phyloP scores from a whole-genome alignment of 37 sponge, comb jelly and placozoan species.

The Geodia barretti region DNA sequence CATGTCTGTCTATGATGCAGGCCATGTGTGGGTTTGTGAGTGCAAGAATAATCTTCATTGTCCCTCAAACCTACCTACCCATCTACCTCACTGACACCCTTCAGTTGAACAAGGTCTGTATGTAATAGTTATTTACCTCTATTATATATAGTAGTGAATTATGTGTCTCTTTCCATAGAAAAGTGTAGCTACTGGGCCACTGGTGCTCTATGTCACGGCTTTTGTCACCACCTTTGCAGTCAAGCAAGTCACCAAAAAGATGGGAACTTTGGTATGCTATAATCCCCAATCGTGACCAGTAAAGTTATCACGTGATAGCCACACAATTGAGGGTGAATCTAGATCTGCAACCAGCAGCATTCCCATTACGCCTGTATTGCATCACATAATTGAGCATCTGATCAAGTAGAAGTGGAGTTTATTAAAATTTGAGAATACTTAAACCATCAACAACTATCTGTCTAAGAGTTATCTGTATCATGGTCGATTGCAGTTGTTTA shows the following conservation, averaged over 20 bases:
- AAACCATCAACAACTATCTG: not conserved
- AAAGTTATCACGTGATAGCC: no score
- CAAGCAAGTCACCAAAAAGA: constrained; percentile 46
- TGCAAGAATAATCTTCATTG: constrained; percentile 72
- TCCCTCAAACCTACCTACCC: constrained; percentile 85
- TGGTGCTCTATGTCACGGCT: constrained; percentile 66
- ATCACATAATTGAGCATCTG: no score
- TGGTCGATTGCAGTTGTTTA: no score
- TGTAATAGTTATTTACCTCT: not conserved
- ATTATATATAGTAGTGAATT: not conserved
- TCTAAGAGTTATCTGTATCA: not conserved
- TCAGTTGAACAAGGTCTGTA: constrained; percentile 63
- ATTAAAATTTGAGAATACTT: no score
- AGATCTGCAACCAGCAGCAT: no score
- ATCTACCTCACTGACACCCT: constrained; percentile 77
- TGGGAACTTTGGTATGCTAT: constrained; percentile 71
- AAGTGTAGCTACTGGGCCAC: constrained; percentile 69
- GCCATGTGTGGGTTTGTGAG: constrained; percentile 74
- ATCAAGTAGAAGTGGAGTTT: no score
- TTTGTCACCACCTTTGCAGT: constrained; percentile 47
- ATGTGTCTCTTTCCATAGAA: constrained; percentile 20
- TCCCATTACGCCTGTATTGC: no score
- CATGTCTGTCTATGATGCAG: no score
- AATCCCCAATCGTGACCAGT: no score
- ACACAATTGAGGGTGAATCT: no score